phyloP scores from a whole-genome alignment of 2,113 vertebrate species.

The Acinonyx jubatus region DNA sequence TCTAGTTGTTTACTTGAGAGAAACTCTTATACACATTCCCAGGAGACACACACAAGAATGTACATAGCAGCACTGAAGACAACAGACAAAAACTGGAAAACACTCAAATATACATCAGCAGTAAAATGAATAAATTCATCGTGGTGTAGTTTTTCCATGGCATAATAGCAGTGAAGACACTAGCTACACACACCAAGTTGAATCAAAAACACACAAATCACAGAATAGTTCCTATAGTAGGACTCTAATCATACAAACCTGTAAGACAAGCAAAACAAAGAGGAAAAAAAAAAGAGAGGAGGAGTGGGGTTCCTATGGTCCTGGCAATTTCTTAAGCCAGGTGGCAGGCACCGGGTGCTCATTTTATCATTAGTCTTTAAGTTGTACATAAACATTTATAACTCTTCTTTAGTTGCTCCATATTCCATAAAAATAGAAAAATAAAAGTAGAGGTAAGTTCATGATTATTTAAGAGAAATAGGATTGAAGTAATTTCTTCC shows the following conservation, averaged over 20 bases:
- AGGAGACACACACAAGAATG: not conserved
- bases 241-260: not conserved
- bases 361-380: slow-evolving; percentile 47
- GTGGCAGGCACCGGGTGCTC: not conserved
- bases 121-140: not conserved
- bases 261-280: not conserved
- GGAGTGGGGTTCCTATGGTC: not conserved
- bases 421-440: slow-evolving; percentile 27
- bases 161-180: not conserved
- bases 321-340: not conserved
- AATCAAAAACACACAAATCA: slow-evolving; percentile 26
- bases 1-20: slow-evolving; percentile 11
- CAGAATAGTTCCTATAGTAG: not conserved
- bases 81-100: not conserved
- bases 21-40: not conserved
- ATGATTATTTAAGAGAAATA: slow-evolving; percentile 18
- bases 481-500: slow-evolving; percentile 3
- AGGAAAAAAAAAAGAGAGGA: too few relatives aligned
- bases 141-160: not conserved
- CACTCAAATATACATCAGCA: not conserved
- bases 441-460: not conserved
- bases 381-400: not conserved
- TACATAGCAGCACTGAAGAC: not conserved
- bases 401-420: not conserved
- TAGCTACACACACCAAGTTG: not conserved